phyloP scores from a whole-genome alignment of 2,888 invertebrate species.

The Orchesellides sinensis region DNA sequence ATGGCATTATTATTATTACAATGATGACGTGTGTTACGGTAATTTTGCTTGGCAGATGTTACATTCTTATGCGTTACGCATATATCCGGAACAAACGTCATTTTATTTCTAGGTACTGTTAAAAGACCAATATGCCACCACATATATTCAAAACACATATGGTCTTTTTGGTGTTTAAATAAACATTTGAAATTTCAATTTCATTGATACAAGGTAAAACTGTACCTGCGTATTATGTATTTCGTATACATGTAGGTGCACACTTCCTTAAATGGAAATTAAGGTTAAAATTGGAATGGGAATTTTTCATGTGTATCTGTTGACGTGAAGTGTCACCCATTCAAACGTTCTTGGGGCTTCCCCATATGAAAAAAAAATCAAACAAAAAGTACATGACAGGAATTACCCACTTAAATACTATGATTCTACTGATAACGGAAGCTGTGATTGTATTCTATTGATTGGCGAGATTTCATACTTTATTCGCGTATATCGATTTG shows the following conservation, averaged over 20 bases:
- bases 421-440: background rate
- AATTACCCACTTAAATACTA: background rate
- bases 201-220: too few relatives aligned
- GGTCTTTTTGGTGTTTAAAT: too few relatives aligned
- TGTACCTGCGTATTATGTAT: too few relatives aligned
- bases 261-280: slow-evolving; percentile 45
- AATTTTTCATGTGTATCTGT: background rate
- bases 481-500: background rate
- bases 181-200: too few relatives aligned
- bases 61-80: background rate
- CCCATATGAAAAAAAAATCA: slow-evolving; percentile 10
- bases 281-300: background rate
- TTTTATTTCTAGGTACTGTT: background rate
- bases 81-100: background rate
- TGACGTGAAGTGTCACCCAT: background rate
- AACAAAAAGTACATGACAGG: slow-evolving; percentile 6
- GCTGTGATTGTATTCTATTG: background rate
- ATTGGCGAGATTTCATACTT: background rate
- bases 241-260: slow-evolving; percentile 7
- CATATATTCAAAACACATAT: too few relatives aligned
- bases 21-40: background rate
- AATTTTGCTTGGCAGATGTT: background rate
- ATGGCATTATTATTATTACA: background rate
- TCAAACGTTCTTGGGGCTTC: background rate
- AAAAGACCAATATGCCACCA: too few relatives aligned